A percentile compares a stretch with the other conserved stretches of the same genome.
Evolutionary conservation across 1,140 invertebrate genomes (phyloP).

Genomic region (Panagrolaimus sp.): DNA sequence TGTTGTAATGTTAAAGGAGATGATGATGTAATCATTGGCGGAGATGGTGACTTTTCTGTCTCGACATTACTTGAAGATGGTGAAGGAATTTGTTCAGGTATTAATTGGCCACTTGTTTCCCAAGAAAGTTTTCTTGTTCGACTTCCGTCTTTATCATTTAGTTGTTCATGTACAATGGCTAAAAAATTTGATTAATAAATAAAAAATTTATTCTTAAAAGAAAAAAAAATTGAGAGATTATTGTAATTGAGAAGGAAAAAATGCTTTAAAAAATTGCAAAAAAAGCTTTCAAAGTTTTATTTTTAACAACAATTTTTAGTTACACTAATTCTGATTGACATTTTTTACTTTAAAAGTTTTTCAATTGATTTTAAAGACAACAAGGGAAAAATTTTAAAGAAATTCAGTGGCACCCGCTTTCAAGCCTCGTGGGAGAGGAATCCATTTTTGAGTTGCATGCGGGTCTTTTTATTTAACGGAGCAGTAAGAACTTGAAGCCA

Average conservation of each 20-base stretch:
- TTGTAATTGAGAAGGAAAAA: neutral
- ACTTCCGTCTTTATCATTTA: neutral
- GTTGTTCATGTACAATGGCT: constrained; percentile 10
- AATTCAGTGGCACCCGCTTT: no score
- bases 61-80: constrained; percentile 10
- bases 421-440: no score
- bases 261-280: no score
- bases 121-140: constrained; percentile 10
- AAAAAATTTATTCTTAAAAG: neutral
- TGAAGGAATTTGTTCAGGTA: constrained; percentile 7
- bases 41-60: neutral
- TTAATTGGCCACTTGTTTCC: constrained; percentile 9
- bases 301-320: no score
- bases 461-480: neutral
- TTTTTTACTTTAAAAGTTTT: no score
- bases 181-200: constrained; percentile 5
- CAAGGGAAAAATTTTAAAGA: no score
- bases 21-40: constrained; percentile 10
- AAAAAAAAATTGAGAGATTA: neutral
- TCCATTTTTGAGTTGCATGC: neutral
- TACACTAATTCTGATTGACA: no score
- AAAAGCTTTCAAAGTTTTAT: no score
- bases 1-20: constrained; percentile 7
- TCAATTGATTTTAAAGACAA: no score
- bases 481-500: neutral